Conservation (phyloP, 2,888 invertebrate species). For the Tipula vernalis region DNA sequence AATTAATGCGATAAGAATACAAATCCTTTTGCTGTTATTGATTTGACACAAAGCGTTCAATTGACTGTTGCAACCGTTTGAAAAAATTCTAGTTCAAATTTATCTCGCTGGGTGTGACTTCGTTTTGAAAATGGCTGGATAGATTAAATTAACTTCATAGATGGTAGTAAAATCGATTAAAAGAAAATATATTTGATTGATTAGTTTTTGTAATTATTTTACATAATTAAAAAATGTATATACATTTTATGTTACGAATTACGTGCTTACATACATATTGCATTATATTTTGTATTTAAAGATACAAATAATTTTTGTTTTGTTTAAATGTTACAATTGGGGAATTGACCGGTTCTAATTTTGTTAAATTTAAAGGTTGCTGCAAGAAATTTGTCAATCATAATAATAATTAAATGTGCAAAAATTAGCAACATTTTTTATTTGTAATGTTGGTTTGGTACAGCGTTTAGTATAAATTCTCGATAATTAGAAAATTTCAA, state of each 20-base stretch:
- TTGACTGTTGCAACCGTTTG: background rate
- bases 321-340: background rate
- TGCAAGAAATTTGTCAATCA: too few relatives aligned
- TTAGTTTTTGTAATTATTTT: background rate
- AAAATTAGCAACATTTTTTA: too few relatives aligned
- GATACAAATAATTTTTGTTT: too few relatives aligned
- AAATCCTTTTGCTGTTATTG: background rate
- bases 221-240: too few relatives aligned
- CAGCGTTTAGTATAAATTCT: too few relatives aligned
- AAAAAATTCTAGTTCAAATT: background rate
- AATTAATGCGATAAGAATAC: background rate
- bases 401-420: too few relatives aligned
- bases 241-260: too few relatives aligned
- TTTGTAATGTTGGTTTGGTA: too few relatives aligned
- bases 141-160: background rate
- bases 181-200: background rate
- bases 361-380: background rate
- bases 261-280: too few relatives aligned
- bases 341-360: background rate
- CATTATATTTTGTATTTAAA: too few relatives aligned
- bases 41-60: background rate
- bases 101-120: background rate
- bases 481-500: too few relatives aligned
- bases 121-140: background rate
- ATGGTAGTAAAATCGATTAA: background rate